Percentiles rank a stretch among this genome's conserved stretches.
Conservation (phyloP, 2,888 invertebrate species). For the Drosophila robusta region DNA sequence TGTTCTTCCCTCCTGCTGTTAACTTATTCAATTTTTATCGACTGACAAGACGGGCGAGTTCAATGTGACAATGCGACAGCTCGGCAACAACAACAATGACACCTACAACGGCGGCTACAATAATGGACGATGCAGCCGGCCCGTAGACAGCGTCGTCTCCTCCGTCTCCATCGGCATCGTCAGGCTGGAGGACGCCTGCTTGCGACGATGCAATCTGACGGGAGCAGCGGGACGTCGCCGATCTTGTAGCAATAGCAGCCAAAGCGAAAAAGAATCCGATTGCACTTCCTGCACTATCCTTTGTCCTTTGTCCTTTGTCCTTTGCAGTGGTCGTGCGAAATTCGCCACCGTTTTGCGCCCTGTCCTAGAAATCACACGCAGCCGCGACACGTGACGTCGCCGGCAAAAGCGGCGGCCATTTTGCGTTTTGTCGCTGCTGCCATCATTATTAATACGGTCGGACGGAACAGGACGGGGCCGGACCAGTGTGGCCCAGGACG, state of each 20-base stretch:
- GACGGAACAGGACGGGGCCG: constrained; percentile 10
- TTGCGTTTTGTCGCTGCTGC: constrained; percentile 64
- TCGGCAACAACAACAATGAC: constrained; percentile 25
- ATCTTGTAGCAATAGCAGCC: constrained; percentile 25
- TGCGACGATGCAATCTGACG: constrained; percentile 41
- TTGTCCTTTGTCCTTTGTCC: constrained; percentile 8
- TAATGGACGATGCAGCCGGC: constrained; percentile 34
- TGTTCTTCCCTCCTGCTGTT: constrained; percentile 47
- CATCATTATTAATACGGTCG: constrained; percentile 75
- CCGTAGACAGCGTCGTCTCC: constrained; percentile 4
- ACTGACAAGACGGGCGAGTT: constrained; percentile 65
- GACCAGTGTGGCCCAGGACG: constrained; percentile 18
- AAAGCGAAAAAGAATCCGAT: constrained; percentile 12
- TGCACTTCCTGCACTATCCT: constrained; percentile 19
- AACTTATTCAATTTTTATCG: constrained; percentile 65
- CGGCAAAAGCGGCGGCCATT: constrained; percentile 60
- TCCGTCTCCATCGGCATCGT: neutral
- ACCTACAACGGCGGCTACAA: constrained; percentile 19
- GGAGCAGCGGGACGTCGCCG: constrained; percentile 31
- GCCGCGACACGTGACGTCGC: constrained; percentile 68
- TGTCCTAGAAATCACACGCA: constrained; percentile 71
- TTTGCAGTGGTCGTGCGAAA: constrained; percentile 26
- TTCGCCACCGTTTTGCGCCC: constrained; percentile 48
- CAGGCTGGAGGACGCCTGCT: neutral
- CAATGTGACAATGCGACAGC: constrained; percentile 63